A percentile compares a stretch with the other conserved stretches of the same genome.
phyloP scores from a whole-genome alignment of 2,113 vertebrate genomes.

The Pseudolaguvia tuberculata region DNA sequence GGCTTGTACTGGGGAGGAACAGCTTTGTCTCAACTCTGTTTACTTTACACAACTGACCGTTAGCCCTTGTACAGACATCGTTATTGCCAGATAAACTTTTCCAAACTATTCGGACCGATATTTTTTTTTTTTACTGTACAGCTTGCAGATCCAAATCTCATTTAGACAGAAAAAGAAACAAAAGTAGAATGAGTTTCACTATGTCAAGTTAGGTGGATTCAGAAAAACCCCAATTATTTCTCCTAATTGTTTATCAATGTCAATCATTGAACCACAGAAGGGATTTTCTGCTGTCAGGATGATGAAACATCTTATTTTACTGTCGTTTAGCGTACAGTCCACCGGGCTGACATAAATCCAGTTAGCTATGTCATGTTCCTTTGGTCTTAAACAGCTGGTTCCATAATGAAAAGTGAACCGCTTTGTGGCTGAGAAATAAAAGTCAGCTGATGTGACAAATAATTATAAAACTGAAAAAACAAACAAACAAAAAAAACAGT shows the following conservation, averaged over 20 bases:
- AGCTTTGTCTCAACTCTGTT: slow-evolving; percentile 20
- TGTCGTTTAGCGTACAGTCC: slow-evolving; percentile 6
- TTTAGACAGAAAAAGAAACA: slow-evolving; percentile 21
- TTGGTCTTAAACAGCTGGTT: slow-evolving; percentile 8
- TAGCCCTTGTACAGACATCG: slow-evolving; percentile 11
- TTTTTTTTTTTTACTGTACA: slow-evolving; percentile 1
- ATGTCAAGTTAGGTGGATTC: slow-evolving; percentile 12
- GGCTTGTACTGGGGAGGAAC: slow-evolving; percentile 31
- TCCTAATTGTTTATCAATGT: slow-evolving; percentile 24
- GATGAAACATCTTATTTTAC: slow-evolving; percentile 6
- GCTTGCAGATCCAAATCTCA: slow-evolving; percentile 4
- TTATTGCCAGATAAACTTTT: slow-evolving; percentile 10
- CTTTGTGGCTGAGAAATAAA: not conserved
- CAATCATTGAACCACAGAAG: slow-evolving; percentile 30
- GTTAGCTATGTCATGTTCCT: not conserved
- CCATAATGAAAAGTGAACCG: not conserved
- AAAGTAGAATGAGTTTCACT: slow-evolving; percentile 19
- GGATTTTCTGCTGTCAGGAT: slow-evolving; percentile 5
- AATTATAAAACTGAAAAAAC: not conserved
- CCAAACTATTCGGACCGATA: slow-evolving; percentile 7
- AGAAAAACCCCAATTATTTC: not conserved
- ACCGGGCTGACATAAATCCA: not conserved
- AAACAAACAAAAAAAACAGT: too few species aligned
- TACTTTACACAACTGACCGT: slow-evolving; percentile 32
- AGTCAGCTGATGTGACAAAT: not conserved